Evolutionary conservation across 2,888 invertebrate genomes (phyloP).

Genomic region (Pammene aurita): DNA sequence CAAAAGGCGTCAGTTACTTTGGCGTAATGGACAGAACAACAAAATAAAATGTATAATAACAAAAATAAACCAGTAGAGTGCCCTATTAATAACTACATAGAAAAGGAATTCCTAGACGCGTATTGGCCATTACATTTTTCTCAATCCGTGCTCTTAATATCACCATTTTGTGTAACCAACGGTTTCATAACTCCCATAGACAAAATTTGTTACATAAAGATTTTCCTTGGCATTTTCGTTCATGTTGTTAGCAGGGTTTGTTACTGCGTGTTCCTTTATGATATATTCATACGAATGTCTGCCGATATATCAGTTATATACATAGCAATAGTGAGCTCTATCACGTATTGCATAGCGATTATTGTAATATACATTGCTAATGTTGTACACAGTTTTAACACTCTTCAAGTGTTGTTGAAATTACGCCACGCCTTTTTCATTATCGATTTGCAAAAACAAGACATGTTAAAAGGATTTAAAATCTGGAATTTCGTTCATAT

Average conservation of each 20-base stretch:
- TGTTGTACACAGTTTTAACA: not conserved
- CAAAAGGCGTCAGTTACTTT: too few relatives aligned
- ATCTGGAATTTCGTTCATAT: not conserved
- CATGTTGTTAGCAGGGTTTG: not conserved
- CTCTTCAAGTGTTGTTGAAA: not conserved
- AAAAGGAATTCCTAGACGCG: not conserved
- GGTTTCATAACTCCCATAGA: not conserved
- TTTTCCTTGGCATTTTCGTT: not conserved
- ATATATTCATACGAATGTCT: not conserved
- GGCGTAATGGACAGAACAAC: not conserved
- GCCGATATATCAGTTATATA: not conserved
- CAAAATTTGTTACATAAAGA: not conserved
- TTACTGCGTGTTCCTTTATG: not conserved
- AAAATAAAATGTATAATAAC: not conserved
- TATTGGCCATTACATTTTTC: not conserved
- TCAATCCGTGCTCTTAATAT: not conserved
- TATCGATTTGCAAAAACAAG: not conserved
- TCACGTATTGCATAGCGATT: not conserved
- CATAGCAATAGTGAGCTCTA: not conserved
- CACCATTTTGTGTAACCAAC: not conserved
- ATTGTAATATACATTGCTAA: not conserved
- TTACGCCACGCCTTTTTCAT: not conserved
- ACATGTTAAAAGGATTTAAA: not conserved
- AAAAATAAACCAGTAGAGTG: not conserved
- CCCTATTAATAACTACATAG: not conserved